phyloP scores from a whole-genome alignment of 2,797 vertebrate species.

The Rhyacichthys aspro region DNA sequence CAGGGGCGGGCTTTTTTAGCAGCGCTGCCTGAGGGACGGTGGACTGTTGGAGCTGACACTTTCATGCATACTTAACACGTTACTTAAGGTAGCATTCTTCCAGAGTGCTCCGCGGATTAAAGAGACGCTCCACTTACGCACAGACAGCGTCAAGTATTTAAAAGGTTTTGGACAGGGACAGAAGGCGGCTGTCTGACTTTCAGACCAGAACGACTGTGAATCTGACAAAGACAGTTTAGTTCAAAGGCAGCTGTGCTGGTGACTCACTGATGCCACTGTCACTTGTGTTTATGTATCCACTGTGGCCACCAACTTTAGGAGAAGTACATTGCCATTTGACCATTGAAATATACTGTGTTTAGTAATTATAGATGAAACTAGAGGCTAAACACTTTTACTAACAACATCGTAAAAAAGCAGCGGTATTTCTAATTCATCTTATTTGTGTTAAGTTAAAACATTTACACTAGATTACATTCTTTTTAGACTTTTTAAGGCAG shows the following conservation, averaged over 20 bases:
- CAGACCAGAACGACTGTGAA: conserved; percentile 32
- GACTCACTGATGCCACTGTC: neutral
- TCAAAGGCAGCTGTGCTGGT: conserved; percentile 1
- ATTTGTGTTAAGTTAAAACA: no score
- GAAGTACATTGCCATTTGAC: neutral
- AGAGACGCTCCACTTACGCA: conserved; percentile 44
- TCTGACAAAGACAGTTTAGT: conserved; percentile 50
- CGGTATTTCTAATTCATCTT: no score
- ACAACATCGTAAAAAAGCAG: no score
- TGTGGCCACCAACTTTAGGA: neutral
- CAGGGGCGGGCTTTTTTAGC: conserved; percentile 76
- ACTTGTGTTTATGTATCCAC: conserved; percentile 3
- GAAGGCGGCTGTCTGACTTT: conserved; percentile 54
- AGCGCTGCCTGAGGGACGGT: conserved; percentile 67
- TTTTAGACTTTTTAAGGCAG: no score
- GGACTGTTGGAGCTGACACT: conserved; percentile 66
- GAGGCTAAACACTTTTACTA: neutral
- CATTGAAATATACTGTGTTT: neutral
- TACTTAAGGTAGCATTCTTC: conserved; percentile 79
- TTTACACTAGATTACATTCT: no score
- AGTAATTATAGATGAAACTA: neutral
- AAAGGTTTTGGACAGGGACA: conserved; percentile 61
- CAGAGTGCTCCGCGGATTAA: conserved; percentile 65
- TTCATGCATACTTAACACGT: conserved; percentile 79
- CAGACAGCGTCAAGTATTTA: conserved; percentile 54